These are phyloP conservation scores for Budorcas taxicolor DNA, from an alignment of 2,113 vertebrate species.

Conservation along the genomic window DNA sequence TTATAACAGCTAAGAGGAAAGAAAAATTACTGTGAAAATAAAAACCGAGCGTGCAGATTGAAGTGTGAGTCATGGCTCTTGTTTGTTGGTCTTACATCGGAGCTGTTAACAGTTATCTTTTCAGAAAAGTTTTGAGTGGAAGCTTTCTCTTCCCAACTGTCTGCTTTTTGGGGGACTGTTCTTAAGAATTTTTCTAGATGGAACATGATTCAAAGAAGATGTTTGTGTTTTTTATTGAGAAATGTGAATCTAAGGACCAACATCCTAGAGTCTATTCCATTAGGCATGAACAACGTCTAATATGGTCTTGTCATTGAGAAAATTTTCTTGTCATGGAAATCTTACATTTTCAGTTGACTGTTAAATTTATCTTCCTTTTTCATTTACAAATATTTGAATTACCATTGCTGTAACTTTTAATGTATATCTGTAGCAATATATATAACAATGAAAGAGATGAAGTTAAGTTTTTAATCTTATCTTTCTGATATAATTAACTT, in stretches of 20 bases:
- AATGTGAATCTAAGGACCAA: neutral
- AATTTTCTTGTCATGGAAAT: neutral
- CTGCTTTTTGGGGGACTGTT: neutral
- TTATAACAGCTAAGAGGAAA: neutral
- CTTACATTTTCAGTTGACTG: neutral
- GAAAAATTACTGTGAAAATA: neutral
- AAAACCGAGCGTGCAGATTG: neutral
- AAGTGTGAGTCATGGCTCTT: neutral
- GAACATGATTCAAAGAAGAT: neutral
- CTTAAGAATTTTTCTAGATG: neutral
- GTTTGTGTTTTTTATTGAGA: neutral
- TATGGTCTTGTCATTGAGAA: neutral
- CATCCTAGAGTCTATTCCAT: neutral
- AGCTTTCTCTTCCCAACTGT: neutral
- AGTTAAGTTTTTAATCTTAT: neutral
- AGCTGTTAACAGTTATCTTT: neutral
- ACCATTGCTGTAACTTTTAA: neutral
- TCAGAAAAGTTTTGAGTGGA: neutral
- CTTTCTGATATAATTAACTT: neutral
- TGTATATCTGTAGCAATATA: neutral
- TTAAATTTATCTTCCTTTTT: neutral
- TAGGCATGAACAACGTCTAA: neutral
- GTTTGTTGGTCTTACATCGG: neutral
- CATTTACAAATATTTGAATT: neutral
- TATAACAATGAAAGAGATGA: neutral